Conservation (phyloP, 2,113 vertebrate species). For the Xiphophorus maculatus region DNA sequence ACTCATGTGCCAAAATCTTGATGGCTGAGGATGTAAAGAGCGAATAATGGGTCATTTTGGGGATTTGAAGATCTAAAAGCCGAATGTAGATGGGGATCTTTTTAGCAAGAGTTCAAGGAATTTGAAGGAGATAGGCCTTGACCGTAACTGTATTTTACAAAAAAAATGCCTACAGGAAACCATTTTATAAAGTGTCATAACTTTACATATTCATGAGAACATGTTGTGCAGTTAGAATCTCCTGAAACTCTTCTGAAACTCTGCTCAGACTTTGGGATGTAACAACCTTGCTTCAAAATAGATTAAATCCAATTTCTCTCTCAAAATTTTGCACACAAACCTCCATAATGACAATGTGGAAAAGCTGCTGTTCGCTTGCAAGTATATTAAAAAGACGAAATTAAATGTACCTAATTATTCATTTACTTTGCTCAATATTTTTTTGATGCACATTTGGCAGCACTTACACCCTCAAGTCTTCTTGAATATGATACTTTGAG, state of each 20-base stretch:
- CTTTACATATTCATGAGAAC: background rate
- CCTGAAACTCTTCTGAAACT: background rate
- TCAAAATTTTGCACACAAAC: no score
- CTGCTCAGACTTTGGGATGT: background rate
- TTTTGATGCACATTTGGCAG: background rate
- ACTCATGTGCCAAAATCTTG: conserved; percentile 26
- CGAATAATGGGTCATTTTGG: background rate
- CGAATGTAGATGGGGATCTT: conserved; percentile 11
- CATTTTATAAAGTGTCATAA: background rate
- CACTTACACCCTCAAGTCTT: background rate
- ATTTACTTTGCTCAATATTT: background rate
- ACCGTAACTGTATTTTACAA: background rate
- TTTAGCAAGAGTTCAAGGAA: background rate
- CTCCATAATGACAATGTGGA: no score
- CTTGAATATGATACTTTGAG: no score
- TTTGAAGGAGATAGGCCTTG: background rate
- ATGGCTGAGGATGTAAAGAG: conserved; percentile 7
- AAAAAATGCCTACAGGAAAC: background rate
- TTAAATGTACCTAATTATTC: background rate
- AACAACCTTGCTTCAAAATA: background rate
- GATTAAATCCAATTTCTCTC: background rate
- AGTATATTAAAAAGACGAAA: background rate
- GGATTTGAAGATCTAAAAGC: conserved; percentile 2
- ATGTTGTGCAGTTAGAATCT: background rate
- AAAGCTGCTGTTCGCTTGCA: no score